Evolutionary conservation across 1,140 invertebrate species (phyloP), one percentile per base, ranked within the genome.

Genomic region (Cotesia typhae): DNA sequence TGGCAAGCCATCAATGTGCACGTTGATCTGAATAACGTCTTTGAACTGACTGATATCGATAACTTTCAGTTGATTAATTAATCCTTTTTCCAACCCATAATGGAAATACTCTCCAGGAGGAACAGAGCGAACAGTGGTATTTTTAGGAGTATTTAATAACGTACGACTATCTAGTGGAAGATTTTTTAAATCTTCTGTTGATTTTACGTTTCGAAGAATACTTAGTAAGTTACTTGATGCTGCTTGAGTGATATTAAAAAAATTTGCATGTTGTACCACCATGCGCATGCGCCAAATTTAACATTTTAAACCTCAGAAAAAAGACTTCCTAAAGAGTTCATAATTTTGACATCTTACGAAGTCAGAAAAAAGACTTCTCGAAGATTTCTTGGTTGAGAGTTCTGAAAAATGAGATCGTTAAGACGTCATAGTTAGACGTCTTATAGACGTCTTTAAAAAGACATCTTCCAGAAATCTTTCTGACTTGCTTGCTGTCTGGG

Each of bases 1-100:
- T 28, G 74, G 75, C 53, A 79, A 55, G 3, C 78, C 77, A 77
- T 78, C 77, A 51, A 78, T 74, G 59, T 76, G 71, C 3, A 78
- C 10, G 67, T 70, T 72, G 9, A 74, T 7, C 14, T 20, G 14
- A 65, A 72, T 72, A 38, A 12, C 4, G 14, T 36, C 1, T 37
- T 1, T 35, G 1, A 53, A 1, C 7, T 52, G 53, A 17, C 37
- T 36, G 4, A 64, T 64, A 37, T 28, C n/a, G 37, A 36, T n/a
- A 52, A 4, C 3, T 4, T 36, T 65, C 36, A 65, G 52, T 63
- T 65, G 17, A 1, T 36, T 20, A 65, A 60, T 47, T 66, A 72
- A 67, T 37, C 14, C 64, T 41, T 60, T 37, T 59, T 57, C 10
- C 37, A 72, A 55, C 1, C 63, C 63, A 61, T 65, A 66, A 37